Base-by-base conservation (phyloP, 1,140 invertebrate species). In the Anoplolepis gracilipes region DNA sequence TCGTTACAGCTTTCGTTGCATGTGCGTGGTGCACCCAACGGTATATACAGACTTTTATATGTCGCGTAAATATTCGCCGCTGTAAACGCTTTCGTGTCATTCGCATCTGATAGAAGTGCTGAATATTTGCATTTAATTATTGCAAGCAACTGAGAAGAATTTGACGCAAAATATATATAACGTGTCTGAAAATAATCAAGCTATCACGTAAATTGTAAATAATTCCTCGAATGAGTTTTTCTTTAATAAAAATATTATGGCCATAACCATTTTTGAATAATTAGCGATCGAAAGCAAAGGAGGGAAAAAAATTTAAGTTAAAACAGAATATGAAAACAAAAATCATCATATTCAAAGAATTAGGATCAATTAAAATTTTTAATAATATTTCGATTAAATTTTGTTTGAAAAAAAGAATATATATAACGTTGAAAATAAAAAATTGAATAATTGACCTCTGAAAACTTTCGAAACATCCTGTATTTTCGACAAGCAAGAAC, bases 111-210 rank as follows among this genome's bases (percentile, higher is more conserved):
- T 70, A 62, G 72, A 85, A 88, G 57, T 65, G 64, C 42, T 30
- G 36, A 53, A 85, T 84, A 84, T 76, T 87, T 87, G 33, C 3
- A 36, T 36, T 86, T 87, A 87, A 87, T 87, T 86, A 59, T 87
- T 64, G n/a, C 65, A 55, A 46, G 55, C 73, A 30, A 55, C 6
- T 59, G 22, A 59, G 8, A 25, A 59, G 39, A 13, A 28, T 61
- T 10, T 25, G 28, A 33, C 53, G 16, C 33, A 3, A 59, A 59
- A 57, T 36, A 55, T 59, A 36, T 55, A 22, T 22, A 16, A 49
- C 46, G 16, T 59, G 7, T 10, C 33, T 22, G 16, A 36, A n/a
- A 75, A 59, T 75, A 55, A 57, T 1, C 30, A 22, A 7, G 13
- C 19, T 49, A 49, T 33, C 28, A 8, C 19, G 49, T 16, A 46